Conservation (phyloP, 2,113 vertebrate species). For the Neotoma lepida region DNA sequence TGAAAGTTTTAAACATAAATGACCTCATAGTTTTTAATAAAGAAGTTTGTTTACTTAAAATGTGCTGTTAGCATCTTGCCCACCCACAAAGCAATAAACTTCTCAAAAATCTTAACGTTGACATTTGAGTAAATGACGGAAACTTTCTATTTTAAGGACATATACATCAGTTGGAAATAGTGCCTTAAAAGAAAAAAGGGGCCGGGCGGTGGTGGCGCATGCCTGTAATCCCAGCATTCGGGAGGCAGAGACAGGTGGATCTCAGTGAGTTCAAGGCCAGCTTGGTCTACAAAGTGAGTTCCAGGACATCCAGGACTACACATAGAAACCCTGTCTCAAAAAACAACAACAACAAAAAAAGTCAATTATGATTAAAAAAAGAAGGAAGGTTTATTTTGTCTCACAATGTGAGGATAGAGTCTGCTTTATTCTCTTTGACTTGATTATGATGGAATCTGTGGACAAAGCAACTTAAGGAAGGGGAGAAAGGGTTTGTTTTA, state of each 20-base stretch:
- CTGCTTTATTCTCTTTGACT: neutral
- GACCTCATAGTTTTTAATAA: slow-evolving; percentile 75
- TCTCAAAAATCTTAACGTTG: slow-evolving; percentile 74
- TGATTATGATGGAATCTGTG: neutral
- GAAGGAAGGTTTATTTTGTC: neutral
- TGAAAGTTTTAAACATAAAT: slow-evolving; percentile 72
- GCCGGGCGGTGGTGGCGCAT: too few relatives aligned
- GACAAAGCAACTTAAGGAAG: neutral
- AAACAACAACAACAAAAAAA: too few relatives aligned
- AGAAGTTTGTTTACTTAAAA: slow-evolving; percentile 69
- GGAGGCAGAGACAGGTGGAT: too few relatives aligned
- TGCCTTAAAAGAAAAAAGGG: slow-evolving; percentile 57
- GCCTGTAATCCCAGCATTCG: too few relatives aligned
- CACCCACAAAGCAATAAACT: slow-evolving; percentile 73
- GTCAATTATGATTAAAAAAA: slow-evolving; percentile 73
- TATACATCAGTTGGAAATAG: slow-evolving; percentile 67
- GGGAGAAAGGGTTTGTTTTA: neutral
- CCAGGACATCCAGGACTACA: too few relatives aligned
- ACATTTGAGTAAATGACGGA: slow-evolving; percentile 46
- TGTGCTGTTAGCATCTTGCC: slow-evolving; percentile 63
- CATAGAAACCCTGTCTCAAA: too few relatives aligned
- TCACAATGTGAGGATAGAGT: neutral
- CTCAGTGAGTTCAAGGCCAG: too few relatives aligned
- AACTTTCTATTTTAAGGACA: neutral
- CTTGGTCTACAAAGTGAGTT: too few relatives aligned